Evolutionary conservation across 2,797 vertebrate genomes (phyloP).

Genomic region (Iguana delicatissima): DNA sequence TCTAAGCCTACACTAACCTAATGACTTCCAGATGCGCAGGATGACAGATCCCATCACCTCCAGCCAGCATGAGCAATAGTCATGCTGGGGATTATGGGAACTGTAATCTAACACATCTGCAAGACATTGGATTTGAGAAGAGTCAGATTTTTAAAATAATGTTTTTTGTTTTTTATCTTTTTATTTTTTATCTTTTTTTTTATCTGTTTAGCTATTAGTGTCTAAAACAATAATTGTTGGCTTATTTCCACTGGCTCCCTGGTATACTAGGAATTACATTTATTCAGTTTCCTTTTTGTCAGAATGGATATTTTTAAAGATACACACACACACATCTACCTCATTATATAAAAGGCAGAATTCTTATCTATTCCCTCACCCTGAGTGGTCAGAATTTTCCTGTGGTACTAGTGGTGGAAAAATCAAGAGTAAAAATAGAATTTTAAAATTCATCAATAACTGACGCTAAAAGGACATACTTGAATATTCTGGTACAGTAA

Average conservation of each 20-base stretch:
- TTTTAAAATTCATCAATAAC: background rate
- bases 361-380: background rate
- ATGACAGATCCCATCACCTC: background rate
- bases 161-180: no score
- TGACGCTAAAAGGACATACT: background rate
- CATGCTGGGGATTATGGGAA: background rate
- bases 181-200: no score
- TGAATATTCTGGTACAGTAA: background rate
- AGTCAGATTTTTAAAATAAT: background rate
- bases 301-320: background rate
- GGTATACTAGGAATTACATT: background rate
- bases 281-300: background rate
- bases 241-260: background rate
- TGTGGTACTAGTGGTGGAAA: no score
- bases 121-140: background rate
- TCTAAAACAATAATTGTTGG: background rate
- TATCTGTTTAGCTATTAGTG: no score
- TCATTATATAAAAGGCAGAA: background rate
- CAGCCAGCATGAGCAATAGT: background rate
- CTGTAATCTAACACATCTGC: background rate
- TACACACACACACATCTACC: no score
- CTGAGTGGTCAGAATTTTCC: background rate
- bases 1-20: background rate
- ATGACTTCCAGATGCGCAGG: no score
- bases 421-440: background rate